phyloP scores from a whole-genome alignment of 2,888 invertebrate genomes.

The Monopis laevigella region DNA sequence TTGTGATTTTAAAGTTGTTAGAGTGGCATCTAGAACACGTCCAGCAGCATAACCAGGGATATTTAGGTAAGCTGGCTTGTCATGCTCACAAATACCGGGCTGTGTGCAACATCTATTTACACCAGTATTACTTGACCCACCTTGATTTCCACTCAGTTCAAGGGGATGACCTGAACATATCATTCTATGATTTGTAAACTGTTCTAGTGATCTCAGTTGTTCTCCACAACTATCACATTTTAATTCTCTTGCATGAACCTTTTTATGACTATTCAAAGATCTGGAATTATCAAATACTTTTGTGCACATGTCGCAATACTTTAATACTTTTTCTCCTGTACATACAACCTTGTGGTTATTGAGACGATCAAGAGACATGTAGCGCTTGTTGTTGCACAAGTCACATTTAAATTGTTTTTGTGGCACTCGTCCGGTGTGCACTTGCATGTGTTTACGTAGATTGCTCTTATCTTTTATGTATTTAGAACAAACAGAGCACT shows the following conservation, averaged over 20 bases:
- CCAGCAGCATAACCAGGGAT: slow-evolving; percentile 60
- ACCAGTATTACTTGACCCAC: slow-evolving; percentile 24
- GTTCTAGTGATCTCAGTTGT: slow-evolving; percentile 60
- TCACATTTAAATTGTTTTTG: slow-evolving; percentile 66
- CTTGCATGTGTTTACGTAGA: slow-evolving; percentile 64
- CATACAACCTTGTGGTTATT: slow-evolving; percentile 64
- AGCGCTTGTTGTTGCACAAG: slow-evolving; percentile 61
- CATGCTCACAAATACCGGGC: slow-evolving; percentile 61
- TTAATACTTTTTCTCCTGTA: slow-evolving; percentile 59
- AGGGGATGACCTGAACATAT: slow-evolving; percentile 45
- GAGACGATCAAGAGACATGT: slow-evolving; percentile 61
- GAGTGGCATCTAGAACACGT: slow-evolving; percentile 54
- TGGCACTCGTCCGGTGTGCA: slow-evolving; percentile 61
- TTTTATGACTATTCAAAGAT: slow-evolving; percentile 63
- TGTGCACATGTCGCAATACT: slow-evolving; percentile 65
- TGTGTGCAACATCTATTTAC: slow-evolving; percentile 52
- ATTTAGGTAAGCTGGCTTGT: slow-evolving; percentile 61
- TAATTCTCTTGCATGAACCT: slow-evolving; percentile 61
- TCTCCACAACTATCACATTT: slow-evolving; percentile 63
- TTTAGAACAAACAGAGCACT: slow-evolving; percentile 63
- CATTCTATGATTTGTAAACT: slow-evolving; percentile 60
- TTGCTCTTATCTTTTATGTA: slow-evolving; percentile 66
- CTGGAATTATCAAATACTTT: slow-evolving; percentile 65
- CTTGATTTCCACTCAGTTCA: slow-evolving; percentile 38
- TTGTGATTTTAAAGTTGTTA: slow-evolving; percentile 58